Percentiles rank a stretch among this genome's conserved stretches.
These are phyloP conservation scores for Cylloceria caligata DNA, from an alignment of 2,888 invertebrate genomes.

Conservation along the genomic window DNA sequence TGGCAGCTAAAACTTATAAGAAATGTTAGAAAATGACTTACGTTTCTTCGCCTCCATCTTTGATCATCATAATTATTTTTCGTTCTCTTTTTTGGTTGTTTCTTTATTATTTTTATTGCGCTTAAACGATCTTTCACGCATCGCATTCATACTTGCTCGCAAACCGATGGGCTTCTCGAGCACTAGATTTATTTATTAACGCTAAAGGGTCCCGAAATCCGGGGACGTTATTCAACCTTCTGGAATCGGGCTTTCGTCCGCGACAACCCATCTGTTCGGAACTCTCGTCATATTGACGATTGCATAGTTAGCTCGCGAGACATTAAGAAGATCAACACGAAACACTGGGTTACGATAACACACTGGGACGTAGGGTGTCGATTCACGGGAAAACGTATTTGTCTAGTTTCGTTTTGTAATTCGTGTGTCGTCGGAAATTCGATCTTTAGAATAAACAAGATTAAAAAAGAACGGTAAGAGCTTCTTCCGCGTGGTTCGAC, in stretches of 20 bases:
- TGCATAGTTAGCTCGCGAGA: slow-evolving; percentile 5
- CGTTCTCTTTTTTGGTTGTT: slow-evolving; percentile 63
- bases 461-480: neutral
- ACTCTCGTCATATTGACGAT: slow-evolving; percentile 23
- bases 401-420: slow-evolving; percentile 18
- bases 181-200: slow-evolving; percentile 57
- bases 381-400: slow-evolving; percentile 34
- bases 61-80: slow-evolving; percentile 60
- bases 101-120: slow-evolving; percentile 59
- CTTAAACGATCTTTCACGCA: slow-evolving; percentile 67
- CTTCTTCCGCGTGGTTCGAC: slow-evolving; percentile 25
- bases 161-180: slow-evolving; percentile 74
- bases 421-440: slow-evolving; percentile 29
- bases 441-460: neutral
- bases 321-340: slow-evolving; percentile 10
- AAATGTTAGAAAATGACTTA: slow-evolving; percentile 84
- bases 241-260: slow-evolving; percentile 14
- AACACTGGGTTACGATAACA: slow-evolving; percentile 45
- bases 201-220: slow-evolving; percentile 52
- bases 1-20: slow-evolving; percentile 84
- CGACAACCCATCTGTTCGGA: slow-evolving; percentile 14
- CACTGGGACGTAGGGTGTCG: slow-evolving; percentile 33
- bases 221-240: slow-evolving; percentile 18
- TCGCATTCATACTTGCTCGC: slow-evolving; percentile 70
- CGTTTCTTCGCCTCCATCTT: slow-evolving; percentile 72